Conservation (phyloP, 2,797 vertebrate species). For the Crypturellus tataupa region DNA sequence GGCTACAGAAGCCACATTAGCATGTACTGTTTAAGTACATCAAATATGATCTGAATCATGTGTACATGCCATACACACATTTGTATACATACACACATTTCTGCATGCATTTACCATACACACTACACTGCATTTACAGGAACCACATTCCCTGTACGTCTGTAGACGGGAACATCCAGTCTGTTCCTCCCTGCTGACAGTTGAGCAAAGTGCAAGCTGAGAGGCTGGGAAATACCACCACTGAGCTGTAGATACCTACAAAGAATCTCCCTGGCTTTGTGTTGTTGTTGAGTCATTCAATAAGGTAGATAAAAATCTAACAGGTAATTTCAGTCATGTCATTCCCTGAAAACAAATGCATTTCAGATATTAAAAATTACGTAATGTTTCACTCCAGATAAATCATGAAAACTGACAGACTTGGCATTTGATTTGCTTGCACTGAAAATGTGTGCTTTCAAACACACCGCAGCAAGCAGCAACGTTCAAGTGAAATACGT, state of each 20-base stretch:
- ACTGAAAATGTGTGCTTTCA: neutral
- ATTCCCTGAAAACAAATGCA: neutral
- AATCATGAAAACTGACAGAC: neutral
- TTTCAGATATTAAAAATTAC: neutral
- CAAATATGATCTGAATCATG: neutral
- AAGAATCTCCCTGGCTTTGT: neutral
- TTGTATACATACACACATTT: too few relatives aligned
- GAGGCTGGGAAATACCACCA: neutral
- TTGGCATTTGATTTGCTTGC: neutral
- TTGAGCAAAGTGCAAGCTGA: neutral
- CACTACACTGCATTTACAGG: neutral
- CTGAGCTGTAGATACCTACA: neutral
- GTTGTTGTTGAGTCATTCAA: neutral
- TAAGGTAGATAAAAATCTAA: neutral
- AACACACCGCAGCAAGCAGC: neutral
- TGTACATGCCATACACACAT: rapidly evolving
- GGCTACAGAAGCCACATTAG: too few relatives aligned
- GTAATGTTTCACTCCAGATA: neutral
- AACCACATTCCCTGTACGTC: neutral
- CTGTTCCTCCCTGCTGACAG: neutral
- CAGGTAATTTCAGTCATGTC: neutral
- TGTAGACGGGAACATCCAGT: too few relatives aligned
- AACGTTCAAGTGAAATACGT: neutral
- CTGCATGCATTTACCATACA: too few relatives aligned
- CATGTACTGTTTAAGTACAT: neutral